A percentile compares a stretch with the other conserved stretches of the same genome.
Conservation (phyloP, 2,797 vertebrate genomes). For the Scarus forsteni region DNA sequence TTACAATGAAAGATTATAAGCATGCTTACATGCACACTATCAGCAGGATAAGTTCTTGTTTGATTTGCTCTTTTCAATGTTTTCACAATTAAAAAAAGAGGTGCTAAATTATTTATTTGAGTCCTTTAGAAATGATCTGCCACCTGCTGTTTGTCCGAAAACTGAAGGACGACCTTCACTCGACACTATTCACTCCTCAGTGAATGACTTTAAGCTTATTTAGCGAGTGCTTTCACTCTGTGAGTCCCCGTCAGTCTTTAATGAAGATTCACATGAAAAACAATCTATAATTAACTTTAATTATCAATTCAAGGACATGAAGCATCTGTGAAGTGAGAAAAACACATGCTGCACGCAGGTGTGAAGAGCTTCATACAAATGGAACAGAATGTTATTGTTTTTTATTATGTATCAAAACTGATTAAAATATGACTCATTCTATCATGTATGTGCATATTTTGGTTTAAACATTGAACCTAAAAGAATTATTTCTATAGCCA, state of each 20-base stretch:
- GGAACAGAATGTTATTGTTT: too few relatives aligned
- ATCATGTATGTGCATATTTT: too few relatives aligned
- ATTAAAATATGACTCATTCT: too few relatives aligned
- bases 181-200: background rate
- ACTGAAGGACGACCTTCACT: background rate
- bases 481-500: too few relatives aligned
- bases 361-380: too few relatives aligned
- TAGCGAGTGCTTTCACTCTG: constrained; percentile 11
- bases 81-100: background rate
- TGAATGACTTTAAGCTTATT: constrained; percentile 25
- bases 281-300: constrained; percentile 20
- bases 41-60: constrained; percentile 19
- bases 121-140: background rate
- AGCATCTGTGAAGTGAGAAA: background rate
- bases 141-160: background rate
- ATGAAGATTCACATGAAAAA: constrained; percentile 15
- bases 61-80: constrained; percentile 30
- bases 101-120: too few relatives aligned
- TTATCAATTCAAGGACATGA: constrained; percentile 8
- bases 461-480: too few relatives aligned
- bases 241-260: constrained; percentile 20
- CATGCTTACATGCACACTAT: too few relatives aligned
- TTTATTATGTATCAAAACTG: too few relatives aligned
- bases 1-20: too few relatives aligned
- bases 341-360: background rate